Evolutionary conservation across 2,888 invertebrate genomes (phyloP), one percentile per base, ranked within the genome.

Genomic region (Agrilus mali): DNA sequence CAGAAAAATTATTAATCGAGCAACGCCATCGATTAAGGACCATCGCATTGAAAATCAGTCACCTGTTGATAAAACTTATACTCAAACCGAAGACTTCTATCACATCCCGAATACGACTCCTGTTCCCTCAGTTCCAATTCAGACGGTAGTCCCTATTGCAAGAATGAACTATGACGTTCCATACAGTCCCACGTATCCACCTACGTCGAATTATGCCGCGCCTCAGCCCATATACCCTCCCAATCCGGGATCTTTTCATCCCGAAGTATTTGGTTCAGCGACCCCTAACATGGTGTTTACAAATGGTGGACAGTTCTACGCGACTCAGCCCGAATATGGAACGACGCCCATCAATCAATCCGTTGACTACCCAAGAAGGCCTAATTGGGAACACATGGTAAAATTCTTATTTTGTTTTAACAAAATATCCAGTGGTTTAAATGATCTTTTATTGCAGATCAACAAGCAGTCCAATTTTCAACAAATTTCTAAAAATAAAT

Each of bases 1-100:
- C 57, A 69, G 80, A 13, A 80, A 80, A 61, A 67, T 74, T 10
- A 64, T 63, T 40, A 56, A 56, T 12, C 53, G 63, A 38, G 62
- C 56, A 42, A 61, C 61, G 14, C 22, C 40, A 15, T 34, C 15
- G 10, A 10, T 37, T 1, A 48, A 46, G 48, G 60, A 63, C 15
- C 62, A 64, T 38, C 53, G 52, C 12, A 53, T 55, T 40, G 64
- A 64, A 38, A 63, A 57, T 49, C 61, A 60, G 43, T 63, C 64
- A 17, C 63, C 48, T 13, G 45, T 41, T 2, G 48, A 48, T 20
- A 46, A 46, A 34, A 46, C 56, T 5, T 62, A 60, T 43, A 55
- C 54, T 13, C 53, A 56, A 15, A 35, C 52, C 3, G 66, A 67
- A 3, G 64, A 65, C 34, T 63, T 60, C 45, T 66, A 65, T 49